Base-by-base conservation (phyloP, 2,113 vertebrate species). In the Dromas ardeola region DNA sequence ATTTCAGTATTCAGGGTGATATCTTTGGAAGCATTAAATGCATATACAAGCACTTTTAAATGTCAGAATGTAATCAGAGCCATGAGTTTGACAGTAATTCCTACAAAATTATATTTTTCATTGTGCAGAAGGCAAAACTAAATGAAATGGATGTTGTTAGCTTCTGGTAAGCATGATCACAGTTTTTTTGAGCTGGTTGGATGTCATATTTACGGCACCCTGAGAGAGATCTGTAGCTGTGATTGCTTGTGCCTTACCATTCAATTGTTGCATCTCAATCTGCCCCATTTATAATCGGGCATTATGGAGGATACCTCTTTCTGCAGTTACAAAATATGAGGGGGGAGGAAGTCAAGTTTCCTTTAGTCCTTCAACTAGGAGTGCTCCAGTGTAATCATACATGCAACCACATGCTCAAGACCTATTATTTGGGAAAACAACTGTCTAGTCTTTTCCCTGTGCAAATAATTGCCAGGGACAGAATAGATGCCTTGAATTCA, bases 21-120 rank as follows among this genome's bases (percentile, higher is more conserved):
- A 76, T 53, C 76, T 93, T 78, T 84, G 32, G 69, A 90, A 96
- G 40, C 49, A 58, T 70, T 88, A 78, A 83, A 90, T 88, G 86
- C 63, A 56, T 77, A 81, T 83, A 56, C 47, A 95, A 42, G 56
- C 59, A 78, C 40, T 92, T 90, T 77, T 58, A 92, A 93, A 94
- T 83, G 59, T 34, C 36, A 88, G 82, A 95, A 94, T 80, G 62
- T 96, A 95, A 94, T 95, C 91, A 95, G 66, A 94, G 18, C 38
- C 15, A 1, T 88, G 56, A 86, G 63, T 95, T 96, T 95, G 88
- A 90, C 86, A 88, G 94, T 95, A 94, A 91, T 93, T 92, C 90
- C 45, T 90, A 55, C 76, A 94, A 91, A 96, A 95, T 88, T 73
- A 53, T 82, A 90, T 90, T 97, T 94, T 96, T 92, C 82, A 83